Base-by-base conservation (phyloP, 2,888 invertebrate species). In the Hirtodrosophila alboralis region DNA sequence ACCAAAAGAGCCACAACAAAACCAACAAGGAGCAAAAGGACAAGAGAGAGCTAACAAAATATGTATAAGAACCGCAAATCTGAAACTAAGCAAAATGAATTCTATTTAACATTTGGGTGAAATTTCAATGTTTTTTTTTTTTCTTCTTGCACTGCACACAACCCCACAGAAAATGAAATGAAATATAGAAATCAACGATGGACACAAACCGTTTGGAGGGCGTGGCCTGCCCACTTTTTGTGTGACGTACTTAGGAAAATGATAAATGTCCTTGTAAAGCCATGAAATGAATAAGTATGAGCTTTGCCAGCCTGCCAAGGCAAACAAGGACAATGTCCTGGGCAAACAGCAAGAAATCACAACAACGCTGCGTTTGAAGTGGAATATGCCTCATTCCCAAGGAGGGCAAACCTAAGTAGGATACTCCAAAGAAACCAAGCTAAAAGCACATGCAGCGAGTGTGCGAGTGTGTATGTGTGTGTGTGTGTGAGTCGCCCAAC, bases 261-360 rank as follows among this genome's bases (percentile, higher is more conserved):
- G 87, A 87, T 84, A 85, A 87, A 85, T 87, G 86, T 80, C 73
- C 81, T 80, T 85, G 86, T 68, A 76, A 78, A 75, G 76, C 84
- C 67, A 80, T 76, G 75, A 86, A 79, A 86, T 83, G 84, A 85
- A 85, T 86, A 80, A 86, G 84, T 77, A 66, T 61, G 73, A 57
- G 49, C 33, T n/a, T n/a, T n/a, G n/a, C n/a, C 48, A 12, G 44
- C 30, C 38, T 1, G 38, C 49, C 58, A 58, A 58, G 60, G 77
- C 71, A 77, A 79, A 66, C 65, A 75, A 63, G 73, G 65, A 58
- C 78, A 69, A 54, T 60, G 68, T 68, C 49, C 64, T 67, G 30
- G 52, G 36, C 76, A 77, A 76, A 80, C 67, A 77, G 64, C 75
- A 72, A 73, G 64, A 37, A 72, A 72, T 67, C 80, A 80, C 78